These are phyloP conservation scores for Pseudomugil gertrudae DNA, from an alignment of 2,797 vertebrate species.

Conservation along the genomic window DNA sequence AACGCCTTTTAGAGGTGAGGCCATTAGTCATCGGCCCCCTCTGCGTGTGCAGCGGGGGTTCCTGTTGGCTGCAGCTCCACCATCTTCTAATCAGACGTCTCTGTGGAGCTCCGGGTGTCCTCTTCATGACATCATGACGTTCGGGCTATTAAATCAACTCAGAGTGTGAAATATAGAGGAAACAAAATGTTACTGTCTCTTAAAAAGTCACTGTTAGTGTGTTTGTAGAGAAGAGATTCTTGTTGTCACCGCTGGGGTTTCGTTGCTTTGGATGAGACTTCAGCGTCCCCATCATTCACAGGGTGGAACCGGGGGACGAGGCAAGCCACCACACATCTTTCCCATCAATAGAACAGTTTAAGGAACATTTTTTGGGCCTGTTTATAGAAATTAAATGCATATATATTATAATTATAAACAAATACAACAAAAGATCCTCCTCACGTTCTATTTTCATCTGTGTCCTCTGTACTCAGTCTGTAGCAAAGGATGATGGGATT, in stretches of 20 bases:
- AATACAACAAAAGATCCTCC: slow-evolving; percentile 6
- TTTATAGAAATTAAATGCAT: not conserved
- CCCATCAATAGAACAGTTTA: not conserved
- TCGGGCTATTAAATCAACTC: slow-evolving; percentile 50
- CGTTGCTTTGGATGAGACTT: not conserved
- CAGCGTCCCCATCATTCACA: not conserved
- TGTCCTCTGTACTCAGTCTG: slow-evolving; percentile 45
- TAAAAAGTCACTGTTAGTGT: slow-evolving; percentile 51
- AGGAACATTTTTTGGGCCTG: not conserved
- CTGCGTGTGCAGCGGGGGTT: slow-evolving; percentile 44
- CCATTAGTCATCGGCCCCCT: slow-evolving; percentile 70
- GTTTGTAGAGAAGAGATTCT: slow-evolving; percentile 39
- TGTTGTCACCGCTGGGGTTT: slow-evolving; percentile 34
- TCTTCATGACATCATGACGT: slow-evolving; percentile 63
- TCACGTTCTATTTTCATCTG: slow-evolving; percentile 25
- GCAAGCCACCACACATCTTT: not conserved
- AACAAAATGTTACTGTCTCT: slow-evolving; percentile 58
- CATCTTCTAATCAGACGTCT: slow-evolving; percentile 62
- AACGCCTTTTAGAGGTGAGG: slow-evolving; percentile 74
- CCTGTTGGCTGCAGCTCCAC: slow-evolving; percentile 45
- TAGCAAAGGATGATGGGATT: slow-evolving; percentile 71
- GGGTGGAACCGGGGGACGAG: not conserved
- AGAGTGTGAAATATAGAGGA: slow-evolving; percentile 53
- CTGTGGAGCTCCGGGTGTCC: slow-evolving; percentile 35
- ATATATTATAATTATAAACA: not conserved